Evolutionary conservation across 2,888 invertebrate genomes (phyloP), one percentile per base, ranked within the genome.

Genomic region (Cheilosia vulpina): DNA sequence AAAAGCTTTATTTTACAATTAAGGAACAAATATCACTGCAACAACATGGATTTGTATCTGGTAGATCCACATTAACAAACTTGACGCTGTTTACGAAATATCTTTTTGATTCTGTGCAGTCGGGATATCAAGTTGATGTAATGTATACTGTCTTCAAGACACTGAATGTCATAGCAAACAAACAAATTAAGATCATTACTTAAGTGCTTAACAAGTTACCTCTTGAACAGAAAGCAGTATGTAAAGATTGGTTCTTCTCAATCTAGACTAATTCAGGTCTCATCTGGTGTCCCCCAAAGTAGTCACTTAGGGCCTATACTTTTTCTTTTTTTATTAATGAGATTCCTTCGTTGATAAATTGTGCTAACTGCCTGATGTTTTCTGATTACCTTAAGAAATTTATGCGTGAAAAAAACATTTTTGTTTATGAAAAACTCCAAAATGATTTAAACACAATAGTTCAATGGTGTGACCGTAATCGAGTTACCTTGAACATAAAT

Each of bases 281-380:
- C 47, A 34, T 71, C 60, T 7, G 73, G 63, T 50, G 76, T 66
- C 3, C 66, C 66, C 17, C 50, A 76, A 58, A 60, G 66, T 34
- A 68, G 76, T 15, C 58, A 66, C 15, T 31, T 73, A 45, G 55
- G 63, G 2, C 73, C 73, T n/a, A 21, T 63, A 21, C 63, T 63
- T 3, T 73, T 73, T 31, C 47, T 21, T 21, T 47, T 73, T 21
- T 73, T 63, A 45, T 73, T 27, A 73, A 73, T 19, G 63, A 55
- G 6, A 45, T 55, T n/a, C 45, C 41, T 4, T 13, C 13, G 4
- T 41, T 60, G 27, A 38, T 57, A 15, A n/a, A 19, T 60, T 19
- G 31, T 43, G 43, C 43, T 41, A 9, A 72, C 9, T 50, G 27
- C 31, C 47, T 52, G 1, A 19, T 76, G 57, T 60, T 43, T 50